Conservation (phyloP, 2,888 invertebrate species). For the Apodemia zela region DNA sequence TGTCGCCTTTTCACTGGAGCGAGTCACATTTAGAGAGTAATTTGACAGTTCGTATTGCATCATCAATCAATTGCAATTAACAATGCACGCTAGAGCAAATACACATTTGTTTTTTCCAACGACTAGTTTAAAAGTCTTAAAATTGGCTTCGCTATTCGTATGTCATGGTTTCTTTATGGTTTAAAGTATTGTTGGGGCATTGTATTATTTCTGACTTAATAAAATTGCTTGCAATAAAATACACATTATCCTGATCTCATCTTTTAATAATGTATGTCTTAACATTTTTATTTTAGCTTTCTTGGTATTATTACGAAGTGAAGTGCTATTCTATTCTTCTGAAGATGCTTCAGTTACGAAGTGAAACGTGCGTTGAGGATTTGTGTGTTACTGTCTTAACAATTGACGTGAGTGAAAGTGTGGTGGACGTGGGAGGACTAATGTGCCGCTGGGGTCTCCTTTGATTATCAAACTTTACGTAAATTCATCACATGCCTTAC, state of each 20-base stretch:
- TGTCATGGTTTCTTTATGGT: not conserved
- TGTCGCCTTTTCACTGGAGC: constrained; percentile 52
- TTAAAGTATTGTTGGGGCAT: constrained; percentile 1
- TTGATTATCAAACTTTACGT: too few relatives aligned
- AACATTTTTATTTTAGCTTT: too few relatives aligned
- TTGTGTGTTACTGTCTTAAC: too few relatives aligned
- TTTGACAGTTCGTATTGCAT: constrained; percentile 70
- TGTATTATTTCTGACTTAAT: not conserved
- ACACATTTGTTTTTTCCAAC: constrained; percentile 20
- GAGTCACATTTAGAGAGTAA: constrained; percentile 61
- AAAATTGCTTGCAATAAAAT: not conserved
- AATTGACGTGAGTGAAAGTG: too few relatives aligned
- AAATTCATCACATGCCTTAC: too few relatives aligned
- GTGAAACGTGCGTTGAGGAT: too few relatives aligned
- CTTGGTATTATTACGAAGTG: too few relatives aligned
- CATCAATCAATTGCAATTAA: constrained; percentile 73
- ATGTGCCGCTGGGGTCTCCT: too few relatives aligned
- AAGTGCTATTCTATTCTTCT: too few relatives aligned
- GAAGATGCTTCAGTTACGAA: too few relatives aligned
- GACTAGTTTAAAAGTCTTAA: not conserved
- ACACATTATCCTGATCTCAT: not conserved
- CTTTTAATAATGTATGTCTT: not conserved
- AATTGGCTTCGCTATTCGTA: not conserved
- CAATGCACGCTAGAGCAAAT: constrained; percentile 35
- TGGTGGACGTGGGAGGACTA: too few relatives aligned